phyloP scores from a whole-genome alignment of 37 sponge, comb jelly and placozoan genomes.

The Bolinopsis microptera region DNA sequence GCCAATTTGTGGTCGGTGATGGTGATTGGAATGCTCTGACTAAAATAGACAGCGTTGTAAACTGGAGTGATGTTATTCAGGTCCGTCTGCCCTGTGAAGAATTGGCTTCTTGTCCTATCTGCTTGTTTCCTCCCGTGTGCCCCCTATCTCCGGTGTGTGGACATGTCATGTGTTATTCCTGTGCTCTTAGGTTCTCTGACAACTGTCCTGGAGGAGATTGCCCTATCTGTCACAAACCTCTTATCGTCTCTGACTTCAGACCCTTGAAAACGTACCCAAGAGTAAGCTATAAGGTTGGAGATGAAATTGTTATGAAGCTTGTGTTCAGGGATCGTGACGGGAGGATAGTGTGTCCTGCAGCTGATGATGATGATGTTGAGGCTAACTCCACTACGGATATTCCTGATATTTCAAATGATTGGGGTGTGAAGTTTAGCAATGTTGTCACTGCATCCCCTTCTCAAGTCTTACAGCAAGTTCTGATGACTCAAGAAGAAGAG shows the following conservation, averaged over 20 bases:
- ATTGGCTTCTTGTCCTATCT: conserved; percentile 90
- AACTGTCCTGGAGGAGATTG: conserved; percentile 62
- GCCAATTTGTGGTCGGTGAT: conserved; percentile 30
- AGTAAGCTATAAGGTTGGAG: background rate
- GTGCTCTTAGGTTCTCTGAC: conserved; percentile 33
- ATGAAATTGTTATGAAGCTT: conserved; percentile 49
- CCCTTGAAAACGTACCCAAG: conserved; percentile 27
- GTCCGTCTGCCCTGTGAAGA: conserved; percentile 80
- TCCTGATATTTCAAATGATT: background rate
- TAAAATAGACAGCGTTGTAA: conserved; percentile 12
- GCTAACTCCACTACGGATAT: background rate
- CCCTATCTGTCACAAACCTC: conserved; percentile 59
- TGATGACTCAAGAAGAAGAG: conserved; percentile 34
- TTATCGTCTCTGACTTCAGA: conserved; percentile 51
- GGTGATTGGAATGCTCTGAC: background rate
- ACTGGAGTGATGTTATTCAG: conserved; percentile 21
- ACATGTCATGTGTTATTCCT: conserved; percentile 47
- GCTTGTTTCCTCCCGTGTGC: conserved; percentile 79
- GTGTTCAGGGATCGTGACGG: background rate
- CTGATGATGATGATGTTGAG: background rate
- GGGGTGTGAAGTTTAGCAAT: conserved; percentile 24
- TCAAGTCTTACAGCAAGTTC: conserved; percentile 17
- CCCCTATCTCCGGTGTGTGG: conserved; percentile 48
- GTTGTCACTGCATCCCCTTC: background rate
- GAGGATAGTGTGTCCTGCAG: conserved; percentile 17